Conservation (phyloP, 2,113 vertebrate genomes). For the Cheilinus undulatus region DNA sequence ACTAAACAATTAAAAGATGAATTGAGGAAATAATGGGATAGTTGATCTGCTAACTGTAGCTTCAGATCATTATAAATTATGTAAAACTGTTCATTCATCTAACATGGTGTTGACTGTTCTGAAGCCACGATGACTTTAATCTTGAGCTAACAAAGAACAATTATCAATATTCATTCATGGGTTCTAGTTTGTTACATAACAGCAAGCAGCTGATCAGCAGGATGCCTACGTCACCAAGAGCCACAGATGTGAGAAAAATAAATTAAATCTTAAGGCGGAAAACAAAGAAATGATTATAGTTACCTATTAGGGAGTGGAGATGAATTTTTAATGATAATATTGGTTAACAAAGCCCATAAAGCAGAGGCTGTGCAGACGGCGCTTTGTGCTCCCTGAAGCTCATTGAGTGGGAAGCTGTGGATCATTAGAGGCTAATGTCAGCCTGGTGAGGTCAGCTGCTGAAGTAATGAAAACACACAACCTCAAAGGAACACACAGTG, state of each 20-base stretch:
- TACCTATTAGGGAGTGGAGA: conserved; percentile 13
- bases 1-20: not conserved
- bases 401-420: conserved; percentile 37
- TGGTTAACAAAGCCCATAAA: conserved; percentile 49
- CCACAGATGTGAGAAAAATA: not conserved
- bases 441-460: conserved; percentile 41
- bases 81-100: not conserved
- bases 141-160: not conserved
- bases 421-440: conserved; percentile 66
- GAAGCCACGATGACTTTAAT: not conserved
- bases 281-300: conserved; percentile 36
- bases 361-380: conserved; percentile 30
- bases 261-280: not conserved
- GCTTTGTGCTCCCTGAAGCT: conserved; percentile 35
- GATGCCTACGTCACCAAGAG: not conserved
- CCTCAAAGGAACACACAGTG: conserved; percentile 22
- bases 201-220: not conserved
- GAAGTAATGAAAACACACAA: conserved; percentile 58
- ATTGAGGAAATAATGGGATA: not conserved
- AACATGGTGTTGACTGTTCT: not conserved
- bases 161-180: not conserved
- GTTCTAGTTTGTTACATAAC: conserved; percentile 1
- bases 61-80: not conserved
- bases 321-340: conserved; percentile 61
- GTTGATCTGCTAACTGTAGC: not conserved